Base-by-base conservation (phyloP, 1,140 invertebrate species). In the Leptinotarsa defecta region DNA sequence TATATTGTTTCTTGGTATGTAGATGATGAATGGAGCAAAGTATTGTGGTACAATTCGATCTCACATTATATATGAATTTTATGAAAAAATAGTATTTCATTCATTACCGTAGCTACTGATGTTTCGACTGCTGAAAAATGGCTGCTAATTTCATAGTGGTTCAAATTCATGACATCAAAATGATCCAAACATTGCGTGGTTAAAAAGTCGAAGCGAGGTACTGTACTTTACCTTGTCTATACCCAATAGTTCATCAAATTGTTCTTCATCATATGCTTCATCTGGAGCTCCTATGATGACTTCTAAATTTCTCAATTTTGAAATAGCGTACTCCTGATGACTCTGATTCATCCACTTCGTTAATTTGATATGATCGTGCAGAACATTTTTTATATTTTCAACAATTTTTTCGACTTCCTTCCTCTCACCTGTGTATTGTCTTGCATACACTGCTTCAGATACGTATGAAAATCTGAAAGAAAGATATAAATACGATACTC, bases 271-370 rank as follows among this genome's bases (percentile, higher is more conserved):
- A 48, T 73, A 78, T 48, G 74, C 65, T 62, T 76, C 74, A 27
- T 74, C 72, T 62, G 77, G 77, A 34, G 69, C 77, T 19, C 77
- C 77, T 15, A 78, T 76, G 49, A 78, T 74, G 20, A 65, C 68
- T 61, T 43, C 64, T 5, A 76, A 71, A 49, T 78, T 74, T 48
- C 57, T 13, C 15, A 76, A 48, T 76, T 76, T 76, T 48, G 34
- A n/a, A 22, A 76, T 64, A 19, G 77, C 75, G 8, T 64, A 49
- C 11, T n/a, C 68, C 71, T 74, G 68, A 6, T 62, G 68, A 24
- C 48, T 64, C 13, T 71, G 34, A 71, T 75, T 63, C 63, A 77
- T 57, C 76, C 76, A 77, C 22, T 73, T 70, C 4, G 65, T 15
- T 34, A 62, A 22, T n/a, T 27, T 34, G 6, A 77, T 68, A 24